Conservation (phyloP, 2,888 invertebrate species). For the Mechanitis mazaeus region DNA sequence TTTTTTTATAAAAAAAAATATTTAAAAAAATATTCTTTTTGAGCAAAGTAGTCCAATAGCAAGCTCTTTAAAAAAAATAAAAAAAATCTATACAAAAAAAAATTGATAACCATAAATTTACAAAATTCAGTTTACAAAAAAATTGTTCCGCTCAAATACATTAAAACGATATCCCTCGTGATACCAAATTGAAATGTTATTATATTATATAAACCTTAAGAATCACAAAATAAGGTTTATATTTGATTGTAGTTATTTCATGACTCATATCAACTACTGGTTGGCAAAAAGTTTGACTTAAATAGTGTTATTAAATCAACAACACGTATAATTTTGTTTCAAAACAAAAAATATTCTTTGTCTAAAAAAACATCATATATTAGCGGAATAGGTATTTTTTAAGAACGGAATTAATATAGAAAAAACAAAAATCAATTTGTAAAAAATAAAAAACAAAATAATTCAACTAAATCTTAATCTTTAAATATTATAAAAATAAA, state of each 20-base stretch:
- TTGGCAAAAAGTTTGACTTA: slow-evolving; percentile 2
- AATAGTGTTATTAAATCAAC: neutral
- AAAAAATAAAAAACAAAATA: too few relatives aligned
- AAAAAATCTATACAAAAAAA: neutral
- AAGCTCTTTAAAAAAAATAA: neutral
- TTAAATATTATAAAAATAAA: too few relatives aligned
- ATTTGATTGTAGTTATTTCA: neutral
- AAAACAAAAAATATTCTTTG: neutral
- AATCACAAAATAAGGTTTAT: neutral
- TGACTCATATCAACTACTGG: slow-evolving; percentile 10
- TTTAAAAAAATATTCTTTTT: too few relatives aligned
- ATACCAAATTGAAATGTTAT: neutral
- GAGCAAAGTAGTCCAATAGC: too few relatives aligned
- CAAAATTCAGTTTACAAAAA: slow-evolving; percentile 13
- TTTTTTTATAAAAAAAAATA: too few relatives aligned
- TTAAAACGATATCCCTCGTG: slow-evolving; percentile 18
- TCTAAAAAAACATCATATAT: too few relatives aligned
- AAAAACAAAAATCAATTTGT: too few relatives aligned
- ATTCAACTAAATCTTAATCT: too few relatives aligned
- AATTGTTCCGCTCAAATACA: slow-evolving; percentile 23
- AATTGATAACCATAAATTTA: neutral
- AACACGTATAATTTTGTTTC: neutral
- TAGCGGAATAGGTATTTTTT: too few relatives aligned
- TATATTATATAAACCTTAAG: slow-evolving; percentile 3
- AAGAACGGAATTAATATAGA: too few relatives aligned